phyloP scores from a whole-genome alignment of 2,797 vertebrate genomes.

The Sebastes reedi region DNA sequence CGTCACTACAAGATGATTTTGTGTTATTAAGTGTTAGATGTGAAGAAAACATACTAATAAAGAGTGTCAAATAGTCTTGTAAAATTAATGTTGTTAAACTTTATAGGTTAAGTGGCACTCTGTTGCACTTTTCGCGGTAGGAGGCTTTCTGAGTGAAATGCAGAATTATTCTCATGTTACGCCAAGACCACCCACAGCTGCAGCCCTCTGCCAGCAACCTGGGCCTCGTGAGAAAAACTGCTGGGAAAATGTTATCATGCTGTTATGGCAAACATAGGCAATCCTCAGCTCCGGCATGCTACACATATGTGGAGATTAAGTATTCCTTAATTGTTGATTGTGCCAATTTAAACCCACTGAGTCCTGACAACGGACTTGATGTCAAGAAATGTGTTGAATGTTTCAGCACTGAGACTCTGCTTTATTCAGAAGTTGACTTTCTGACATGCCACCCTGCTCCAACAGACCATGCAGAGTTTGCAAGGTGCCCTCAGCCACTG shows the following conservation, averaged over 20 bases:
- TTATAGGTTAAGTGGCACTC: not conserved
- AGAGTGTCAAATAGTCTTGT: not conserved
- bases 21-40: too few species aligned
- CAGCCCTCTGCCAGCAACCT: slow-evolving; percentile 28
- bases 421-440: not conserved
- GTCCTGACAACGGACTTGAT: not conserved
- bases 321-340: not conserved
- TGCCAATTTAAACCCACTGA: not conserved
- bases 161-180: not conserved
- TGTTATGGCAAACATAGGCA: slow-evolving; percentile 28
- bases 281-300: not conserved
- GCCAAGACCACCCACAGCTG: slow-evolving; percentile 50
- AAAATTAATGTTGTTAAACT: not conserved
- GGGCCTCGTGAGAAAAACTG: slow-evolving; percentile 12
- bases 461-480: slow-evolving; percentile 82
- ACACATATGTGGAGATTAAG: not conserved
- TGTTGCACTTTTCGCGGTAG: not conserved
- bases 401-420: not conserved
- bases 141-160: slow-evolving; percentile 3
- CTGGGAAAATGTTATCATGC: slow-evolving; percentile 22
- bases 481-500: slow-evolving; percentile 78
- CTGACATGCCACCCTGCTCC: not conserved
- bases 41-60: too few species aligned
- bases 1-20: too few species aligned
- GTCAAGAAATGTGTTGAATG: not conserved